A percentile compares a stretch with the other conserved stretches of the same genome.
These are phyloP conservation scores for Leptinotarsa haldemani DNA, from an alignment of 2,888 invertebrate genomes.

Conservation along the genomic window DNA sequence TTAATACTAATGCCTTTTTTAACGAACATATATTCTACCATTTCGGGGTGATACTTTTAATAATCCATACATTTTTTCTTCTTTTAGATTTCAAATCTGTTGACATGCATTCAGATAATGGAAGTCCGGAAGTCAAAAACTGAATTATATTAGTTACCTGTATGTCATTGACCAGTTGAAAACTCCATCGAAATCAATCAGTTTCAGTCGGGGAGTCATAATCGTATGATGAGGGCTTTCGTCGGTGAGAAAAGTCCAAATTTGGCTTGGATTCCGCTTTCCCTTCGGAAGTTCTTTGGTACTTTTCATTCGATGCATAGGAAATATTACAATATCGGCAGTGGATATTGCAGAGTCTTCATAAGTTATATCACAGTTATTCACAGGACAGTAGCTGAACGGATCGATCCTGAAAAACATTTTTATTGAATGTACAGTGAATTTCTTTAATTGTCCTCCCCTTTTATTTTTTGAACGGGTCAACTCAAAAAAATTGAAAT, in stretches of 20 bases:
- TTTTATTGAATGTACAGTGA: background rate
- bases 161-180: conserved; percentile 82
- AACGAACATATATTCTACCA: too few relatives aligned
- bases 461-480: too few relatives aligned
- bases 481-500: too few relatives aligned
- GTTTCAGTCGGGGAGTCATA: conserved; percentile 61
- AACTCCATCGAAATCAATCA: conserved; percentile 68
- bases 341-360: conserved; percentile 64
- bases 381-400: conserved; percentile 71
- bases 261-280: conserved; percentile 67
- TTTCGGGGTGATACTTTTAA: too few relatives aligned
- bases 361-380: conserved; percentile 73
- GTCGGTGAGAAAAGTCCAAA: conserved; percentile 79
- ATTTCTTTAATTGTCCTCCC: too few relatives aligned
- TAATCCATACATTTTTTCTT: too few relatives aligned
- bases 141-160: conserved; percentile 62
- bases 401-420: conserved; percentile 67
- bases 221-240: conserved; percentile 76
- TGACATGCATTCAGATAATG: too few relatives aligned
- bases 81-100: too few relatives aligned
- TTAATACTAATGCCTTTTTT: too few relatives aligned
- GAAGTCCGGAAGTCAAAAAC: background rate
- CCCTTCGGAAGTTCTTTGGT: conserved; percentile 69
- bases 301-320: conserved; percentile 67
- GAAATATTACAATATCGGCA: conserved; percentile 76